Conservation (phyloP, 2,113 vertebrate species). For the Hystrix cristata region DNA sequence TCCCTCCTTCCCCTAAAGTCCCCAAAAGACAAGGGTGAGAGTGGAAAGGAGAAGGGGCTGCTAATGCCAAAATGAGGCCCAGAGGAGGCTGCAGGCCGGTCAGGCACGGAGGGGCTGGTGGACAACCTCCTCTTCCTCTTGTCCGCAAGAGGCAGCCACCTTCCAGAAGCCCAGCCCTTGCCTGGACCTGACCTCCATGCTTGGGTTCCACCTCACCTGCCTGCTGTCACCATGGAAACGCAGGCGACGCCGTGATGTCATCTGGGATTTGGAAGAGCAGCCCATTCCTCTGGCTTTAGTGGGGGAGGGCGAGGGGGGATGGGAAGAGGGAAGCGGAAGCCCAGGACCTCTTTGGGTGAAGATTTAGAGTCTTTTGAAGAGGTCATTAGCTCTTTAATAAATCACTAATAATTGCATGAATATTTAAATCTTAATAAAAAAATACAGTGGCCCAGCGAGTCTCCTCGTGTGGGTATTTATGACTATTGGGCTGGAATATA, state of each 20-base stretch:
- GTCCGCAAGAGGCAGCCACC: too few species aligned
- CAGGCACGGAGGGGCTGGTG: too few species aligned
- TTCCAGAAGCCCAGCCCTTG: background rate
- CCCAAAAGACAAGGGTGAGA: background rate
- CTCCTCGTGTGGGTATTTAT: slow-evolving; percentile 76
- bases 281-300: slow-evolving; percentile 64
- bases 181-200: slow-evolving; percentile 40
- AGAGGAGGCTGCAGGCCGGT: background rate
- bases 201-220: slow-evolving; percentile 83
- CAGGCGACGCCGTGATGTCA: slow-evolving; percentile 73
- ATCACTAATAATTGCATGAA: slow-evolving; percentile 83
- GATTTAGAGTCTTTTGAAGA: slow-evolving; percentile 75
- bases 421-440: slow-evolving; percentile 83
- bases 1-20: background rate
- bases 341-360: slow-evolving; percentile 49
- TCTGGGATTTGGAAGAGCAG: slow-evolving; percentile 75
- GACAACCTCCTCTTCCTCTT: background rate
- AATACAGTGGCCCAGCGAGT: background rate
- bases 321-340: background rate
- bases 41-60: rapidly evolving
- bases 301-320: background rate
- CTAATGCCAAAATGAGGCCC: background rate
- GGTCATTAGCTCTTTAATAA: slow-evolving; percentile 79
- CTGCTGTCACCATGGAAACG: slow-evolving; percentile 85
- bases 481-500: slow-evolving; percentile 75